phyloP scores from a whole-genome alignment of 2,113 vertebrate genomes.

The Pseudopodoces humilis region DNA sequence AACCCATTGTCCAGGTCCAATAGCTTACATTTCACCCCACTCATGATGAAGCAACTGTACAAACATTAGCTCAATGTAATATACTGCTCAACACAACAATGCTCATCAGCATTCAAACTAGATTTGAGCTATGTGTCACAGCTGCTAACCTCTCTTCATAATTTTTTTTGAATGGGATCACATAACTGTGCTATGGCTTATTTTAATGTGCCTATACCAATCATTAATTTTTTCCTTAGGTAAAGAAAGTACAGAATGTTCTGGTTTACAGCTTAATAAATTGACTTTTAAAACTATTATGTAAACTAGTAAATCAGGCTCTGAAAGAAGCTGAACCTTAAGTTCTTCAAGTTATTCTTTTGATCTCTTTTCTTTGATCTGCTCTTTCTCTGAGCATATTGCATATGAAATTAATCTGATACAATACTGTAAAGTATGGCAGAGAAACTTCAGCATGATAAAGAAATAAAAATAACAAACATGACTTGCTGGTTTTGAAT shows the following conservation, averaged over 20 bases:
- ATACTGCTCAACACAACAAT: not conserved
- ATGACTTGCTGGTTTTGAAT: not conserved
- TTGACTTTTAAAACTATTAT: slow-evolving; percentile 49
- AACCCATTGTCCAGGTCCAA: not conserved
- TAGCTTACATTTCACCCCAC: not conserved
- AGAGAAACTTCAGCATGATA: not conserved
- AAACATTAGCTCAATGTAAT: not conserved
- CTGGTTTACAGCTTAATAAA: slow-evolving; percentile 48
- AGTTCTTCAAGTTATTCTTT: slow-evolving; percentile 24
- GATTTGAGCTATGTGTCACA: slow-evolving; percentile 17
- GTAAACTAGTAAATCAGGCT: slow-evolving; percentile 56
- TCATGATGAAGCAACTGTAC: not conserved
- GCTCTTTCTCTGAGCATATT: slow-evolving; percentile 44
- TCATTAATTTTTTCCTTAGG: slow-evolving; percentile 57
- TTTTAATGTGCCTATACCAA: slow-evolving; percentile 25
- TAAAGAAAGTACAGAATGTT: slow-evolving; percentile 12
- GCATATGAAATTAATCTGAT: slow-evolving; percentile 33
- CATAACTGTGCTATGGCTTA: not conserved
- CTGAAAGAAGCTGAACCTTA: slow-evolving; percentile 23
- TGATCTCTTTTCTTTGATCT: not conserved
- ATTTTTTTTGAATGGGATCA: slow-evolving; percentile 7
- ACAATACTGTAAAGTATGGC: not conserved
- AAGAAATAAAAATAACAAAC: not conserved
- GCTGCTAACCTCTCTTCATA: not conserved
- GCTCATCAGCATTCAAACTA: slow-evolving; percentile 40